Conservation (phyloP, 2,113 vertebrate species). For the Prunella himalayana region DNA sequence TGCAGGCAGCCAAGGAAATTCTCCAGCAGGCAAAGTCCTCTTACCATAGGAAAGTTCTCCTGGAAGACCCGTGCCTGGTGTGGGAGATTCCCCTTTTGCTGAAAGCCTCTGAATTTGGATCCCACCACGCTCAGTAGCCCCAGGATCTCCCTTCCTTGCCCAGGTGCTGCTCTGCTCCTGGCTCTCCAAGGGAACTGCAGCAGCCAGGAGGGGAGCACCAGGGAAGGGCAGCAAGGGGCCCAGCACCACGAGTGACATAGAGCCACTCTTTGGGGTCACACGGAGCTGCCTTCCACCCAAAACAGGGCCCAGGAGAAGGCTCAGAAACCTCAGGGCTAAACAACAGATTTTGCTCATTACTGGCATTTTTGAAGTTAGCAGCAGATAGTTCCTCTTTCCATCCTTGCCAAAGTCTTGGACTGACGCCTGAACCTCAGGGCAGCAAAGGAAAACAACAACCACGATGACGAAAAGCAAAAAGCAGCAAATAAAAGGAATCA, state of each 20-base stretch:
- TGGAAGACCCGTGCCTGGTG: fast-evolving
- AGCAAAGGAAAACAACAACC: background rate
- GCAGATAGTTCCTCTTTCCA: background rate
- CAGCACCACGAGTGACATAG: background rate
- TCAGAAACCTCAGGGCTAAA: background rate
- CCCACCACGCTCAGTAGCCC: background rate
- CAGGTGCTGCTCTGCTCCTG: background rate
- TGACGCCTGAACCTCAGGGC: background rate
- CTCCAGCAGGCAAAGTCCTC: background rate
- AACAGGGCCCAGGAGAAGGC: background rate
- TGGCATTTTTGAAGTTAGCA: background rate
- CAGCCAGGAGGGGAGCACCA: background rate
- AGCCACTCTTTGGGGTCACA: background rate
- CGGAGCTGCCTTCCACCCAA: background rate
- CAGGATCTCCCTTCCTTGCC: background rate
- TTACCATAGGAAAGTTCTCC: background rate
- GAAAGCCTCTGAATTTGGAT: background rate
- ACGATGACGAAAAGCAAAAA: background rate
- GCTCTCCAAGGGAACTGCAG: background rate
- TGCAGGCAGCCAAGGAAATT: background rate
- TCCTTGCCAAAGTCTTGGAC: background rate
- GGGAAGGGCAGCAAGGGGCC: background rate
- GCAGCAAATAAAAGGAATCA: background rate
- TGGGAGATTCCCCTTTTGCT: background rate
- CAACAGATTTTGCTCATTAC: background rate